Conservation (phyloP, 1,140 invertebrate species). For the Tetramorium parvispinum region DNA sequence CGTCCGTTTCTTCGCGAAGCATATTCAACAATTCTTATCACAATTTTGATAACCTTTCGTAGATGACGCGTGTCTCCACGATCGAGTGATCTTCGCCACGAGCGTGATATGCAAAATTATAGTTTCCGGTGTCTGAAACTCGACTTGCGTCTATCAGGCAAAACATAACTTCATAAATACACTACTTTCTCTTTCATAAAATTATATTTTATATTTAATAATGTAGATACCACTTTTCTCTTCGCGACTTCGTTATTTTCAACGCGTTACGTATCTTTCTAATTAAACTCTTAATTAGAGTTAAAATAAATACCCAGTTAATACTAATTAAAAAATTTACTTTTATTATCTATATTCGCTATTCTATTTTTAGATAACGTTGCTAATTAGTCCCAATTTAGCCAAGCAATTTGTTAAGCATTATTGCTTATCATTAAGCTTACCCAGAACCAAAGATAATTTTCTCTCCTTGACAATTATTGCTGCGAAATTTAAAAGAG, state of each 20-base stretch:
- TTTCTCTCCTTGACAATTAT: slow-evolving; percentile 16
- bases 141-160: background rate
- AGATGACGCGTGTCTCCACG: slow-evolving; percentile 7
- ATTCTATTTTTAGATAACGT: background rate
- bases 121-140: slow-evolving; percentile 50
- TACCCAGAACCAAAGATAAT: slow-evolving; percentile 12
- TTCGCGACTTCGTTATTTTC: background rate
- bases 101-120: background rate
- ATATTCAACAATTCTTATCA: slow-evolving; percentile 13
- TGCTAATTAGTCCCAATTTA: background rate
- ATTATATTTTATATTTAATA: slow-evolving; percentile 14
- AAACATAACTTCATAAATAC: slow-evolving; percentile 13
- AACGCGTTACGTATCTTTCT: background rate
- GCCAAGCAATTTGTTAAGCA: background rate
- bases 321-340: background rate
- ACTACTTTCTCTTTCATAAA: background rate
- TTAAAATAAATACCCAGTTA: background rate
- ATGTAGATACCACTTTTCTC: background rate
- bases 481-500: background rate
- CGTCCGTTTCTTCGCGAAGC: slow-evolving; percentile 58
- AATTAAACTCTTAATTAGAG: background rate
- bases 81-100: slow-evolving; percentile 24
- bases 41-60: slow-evolving; percentile 49
- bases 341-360: background rate
- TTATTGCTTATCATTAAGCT: background rate